A percentile compares a stretch with the other conserved stretches of the same genome.
Conservation (phyloP, 2,888 invertebrate species). For the Mantis religiosa region DNA sequence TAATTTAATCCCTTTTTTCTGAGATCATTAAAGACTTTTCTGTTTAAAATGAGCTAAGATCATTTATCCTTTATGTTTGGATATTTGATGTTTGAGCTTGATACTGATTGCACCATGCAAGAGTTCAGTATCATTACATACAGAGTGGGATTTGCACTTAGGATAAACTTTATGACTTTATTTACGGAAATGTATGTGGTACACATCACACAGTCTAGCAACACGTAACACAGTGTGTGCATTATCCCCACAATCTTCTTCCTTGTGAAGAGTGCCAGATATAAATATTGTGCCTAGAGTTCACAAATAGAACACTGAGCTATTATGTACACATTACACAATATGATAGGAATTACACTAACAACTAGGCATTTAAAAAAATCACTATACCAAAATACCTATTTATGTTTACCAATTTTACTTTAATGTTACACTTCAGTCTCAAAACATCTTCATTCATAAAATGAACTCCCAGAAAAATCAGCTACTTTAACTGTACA, state of each 20-base stretch:
- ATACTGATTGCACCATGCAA: neutral
- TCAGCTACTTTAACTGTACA: neutral
- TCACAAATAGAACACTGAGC: neutral
- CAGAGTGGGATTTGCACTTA: neutral
- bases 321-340: neutral
- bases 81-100: neutral
- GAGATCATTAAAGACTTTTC: neutral
- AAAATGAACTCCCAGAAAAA: neutral
- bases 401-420: neutral
- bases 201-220: neutral
- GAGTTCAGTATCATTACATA: neutral
- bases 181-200: neutral
- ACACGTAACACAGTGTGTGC: neutral
- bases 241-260: neutral
- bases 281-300: neutral
- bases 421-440: neutral
- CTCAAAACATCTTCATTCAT: neutral
- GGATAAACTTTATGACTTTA: neutral
- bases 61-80: neutral
- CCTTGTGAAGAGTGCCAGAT: neutral
- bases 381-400: constrained; percentile 10
- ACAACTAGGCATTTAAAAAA: neutral
- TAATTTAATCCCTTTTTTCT: neutral
- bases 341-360: neutral
- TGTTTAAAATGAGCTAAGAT: neutral